Percentiles rank a stretch among this genome's conserved stretches.
These are phyloP conservation scores for Probaryconus sp. DNA, from an alignment of 1,140 invertebrate genomes.

Conservation along the genomic window DNA sequence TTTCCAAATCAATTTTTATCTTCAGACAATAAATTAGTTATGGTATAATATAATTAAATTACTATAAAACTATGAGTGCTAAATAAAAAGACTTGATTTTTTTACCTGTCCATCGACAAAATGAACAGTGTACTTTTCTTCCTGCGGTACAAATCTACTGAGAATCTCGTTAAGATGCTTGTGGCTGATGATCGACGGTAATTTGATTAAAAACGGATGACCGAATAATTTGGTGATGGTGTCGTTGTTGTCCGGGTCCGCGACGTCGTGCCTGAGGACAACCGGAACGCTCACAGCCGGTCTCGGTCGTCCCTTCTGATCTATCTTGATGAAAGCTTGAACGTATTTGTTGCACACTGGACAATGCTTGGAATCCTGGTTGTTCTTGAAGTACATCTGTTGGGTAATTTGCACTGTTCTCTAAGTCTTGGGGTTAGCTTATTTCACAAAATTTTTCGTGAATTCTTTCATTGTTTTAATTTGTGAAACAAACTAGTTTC, in stretches of 20 bases:
- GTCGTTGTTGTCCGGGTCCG: conserved; percentile 79
- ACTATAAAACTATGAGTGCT: too few relatives aligned
- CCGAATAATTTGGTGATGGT: conserved; percentile 79
- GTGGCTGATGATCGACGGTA: conserved; percentile 80
- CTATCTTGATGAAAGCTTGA: conserved; percentile 68
- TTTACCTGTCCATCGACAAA: conserved; percentile 79
- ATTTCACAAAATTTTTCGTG: conserved; percentile 71
- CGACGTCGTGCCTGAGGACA: conserved; percentile 79
- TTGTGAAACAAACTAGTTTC: conserved; percentile 65
- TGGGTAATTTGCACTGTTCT: conserved; percentile 65
- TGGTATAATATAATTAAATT: background rate
- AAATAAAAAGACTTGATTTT: background rate
- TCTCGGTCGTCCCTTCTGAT: conserved; percentile 69
- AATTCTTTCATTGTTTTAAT: conserved; percentile 39
- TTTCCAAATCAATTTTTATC: conserved; percentile 33
- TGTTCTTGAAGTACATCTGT: conserved; percentile 75
- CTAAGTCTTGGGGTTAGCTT: conserved; percentile 66
- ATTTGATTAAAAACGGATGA: conserved; percentile 80
- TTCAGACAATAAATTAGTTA: too few relatives aligned
- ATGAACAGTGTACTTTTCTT: conserved; percentile 76
- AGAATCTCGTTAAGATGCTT: conserved; percentile 78
- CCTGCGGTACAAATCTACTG: conserved; percentile 77
- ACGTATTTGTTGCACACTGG: conserved; percentile 68
- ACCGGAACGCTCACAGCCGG: conserved; percentile 78
- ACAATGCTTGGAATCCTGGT: conserved; percentile 67